Evolutionary conservation across 2,888 invertebrate species (phyloP), one percentile per base, ranked within the genome.

Genomic region (Cephus pygmeus): DNA sequence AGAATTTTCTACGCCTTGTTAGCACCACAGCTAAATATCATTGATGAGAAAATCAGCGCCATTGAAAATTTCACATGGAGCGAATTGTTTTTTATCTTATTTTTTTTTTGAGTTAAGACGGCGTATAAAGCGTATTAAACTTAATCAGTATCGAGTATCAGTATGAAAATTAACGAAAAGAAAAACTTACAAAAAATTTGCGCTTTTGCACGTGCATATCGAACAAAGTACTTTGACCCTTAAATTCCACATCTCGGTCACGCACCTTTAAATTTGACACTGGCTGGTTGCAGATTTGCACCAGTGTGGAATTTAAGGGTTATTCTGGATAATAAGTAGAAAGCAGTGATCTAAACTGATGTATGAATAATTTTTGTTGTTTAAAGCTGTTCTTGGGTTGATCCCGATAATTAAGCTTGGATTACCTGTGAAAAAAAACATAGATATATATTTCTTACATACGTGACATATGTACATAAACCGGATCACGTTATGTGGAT

Each of bases 81-180:
- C 56, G 68, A 77, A 84, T 79, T 83, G 69, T 84, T 86, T 84
- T 84, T 82, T 87, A 75, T 83, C 78, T 71, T 6, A 9, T 12
- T 71, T 71, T 6, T 78, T 83, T 81, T 35, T 23, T 77, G 34
- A 73, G n/a, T 69, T 35, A 69, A 56, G 78, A 71, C 71, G 71
- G 11, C 30, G 56, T 15, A 56, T 23, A 56, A 56, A 23, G 56
- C 56, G 23, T 71, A 9, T 71, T 87, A 83, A 84, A 89, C 86
- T 88, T 86, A 89, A 90, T 88, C 90, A 90, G 90, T 90, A 90
- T 89, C 90, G 85, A 88, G 87, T 81, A 85, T 84, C 89, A 90
- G 89, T 90, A 89, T 89, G 84, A 69, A 68, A 40, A 73, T 33
- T 40, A 6, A 36, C 15, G 12, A 76, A 12, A 36, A 12, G 35